These are phyloP conservation scores for Halcyon malimbica DNA, from an alignment of 2,113 vertebrate species.

Conservation along the genomic window DNA sequence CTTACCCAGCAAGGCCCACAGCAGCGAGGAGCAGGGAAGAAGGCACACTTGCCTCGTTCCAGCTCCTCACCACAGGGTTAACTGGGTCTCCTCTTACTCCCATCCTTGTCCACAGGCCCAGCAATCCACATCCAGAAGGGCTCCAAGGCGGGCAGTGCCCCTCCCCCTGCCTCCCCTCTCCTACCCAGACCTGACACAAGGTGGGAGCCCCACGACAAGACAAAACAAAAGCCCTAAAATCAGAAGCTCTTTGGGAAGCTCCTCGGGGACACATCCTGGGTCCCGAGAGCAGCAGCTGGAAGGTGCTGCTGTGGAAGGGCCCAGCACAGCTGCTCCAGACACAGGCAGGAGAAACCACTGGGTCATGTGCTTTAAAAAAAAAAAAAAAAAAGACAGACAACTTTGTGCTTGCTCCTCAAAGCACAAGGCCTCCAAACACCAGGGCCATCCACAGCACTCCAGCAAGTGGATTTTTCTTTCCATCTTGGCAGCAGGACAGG, in stretches of 20 bases:
- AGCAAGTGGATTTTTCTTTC: neutral
- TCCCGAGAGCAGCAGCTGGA: neutral
- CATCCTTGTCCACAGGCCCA: neutral
- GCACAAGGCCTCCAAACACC: neutral
- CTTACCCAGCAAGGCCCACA: accelerated
- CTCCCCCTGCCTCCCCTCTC: neutral
- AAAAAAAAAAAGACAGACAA: neutral
- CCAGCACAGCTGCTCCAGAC: neutral
- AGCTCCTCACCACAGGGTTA: neutral
- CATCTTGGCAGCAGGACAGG: neutral
- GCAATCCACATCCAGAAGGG: neutral
- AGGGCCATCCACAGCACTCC: neutral
- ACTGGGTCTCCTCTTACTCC: neutral
- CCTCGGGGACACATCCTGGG: neutral
- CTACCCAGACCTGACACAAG: neutral
- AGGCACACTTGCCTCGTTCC: accelerated
- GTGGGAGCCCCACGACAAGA: neutral
- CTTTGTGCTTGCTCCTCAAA: neutral
- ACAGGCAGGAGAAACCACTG: neutral
- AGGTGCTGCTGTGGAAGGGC: neutral
- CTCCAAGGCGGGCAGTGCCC: neutral
- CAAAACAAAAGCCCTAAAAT: neutral
- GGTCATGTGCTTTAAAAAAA: accelerated
- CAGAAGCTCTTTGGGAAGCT: neutral
- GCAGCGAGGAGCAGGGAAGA: neutral